Base-by-base conservation (phyloP, 2,797 vertebrate species). In the Avahi laniger region DNA sequence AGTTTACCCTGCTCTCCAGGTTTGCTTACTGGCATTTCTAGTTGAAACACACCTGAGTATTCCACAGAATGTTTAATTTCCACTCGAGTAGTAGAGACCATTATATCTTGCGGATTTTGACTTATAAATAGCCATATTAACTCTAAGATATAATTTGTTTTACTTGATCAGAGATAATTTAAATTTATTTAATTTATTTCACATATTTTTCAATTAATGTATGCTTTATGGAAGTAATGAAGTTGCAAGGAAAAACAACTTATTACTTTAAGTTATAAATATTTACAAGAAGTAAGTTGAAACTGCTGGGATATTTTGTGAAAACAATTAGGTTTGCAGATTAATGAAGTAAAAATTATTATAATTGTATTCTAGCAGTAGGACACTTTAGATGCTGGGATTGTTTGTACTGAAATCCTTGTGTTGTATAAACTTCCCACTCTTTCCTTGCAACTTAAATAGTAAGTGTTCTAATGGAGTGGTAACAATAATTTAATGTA, bases 291-390 rank as follows among this genome's bases (percentile, higher is more conserved):
- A 50, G 33, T 38, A 57, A 65, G 26, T 83, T 92, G 59, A 95
- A 94, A 93, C 67, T 97, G 72, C 54, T 92, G 41, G 48, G n/a
- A 72, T 96, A 94, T 91, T 94, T 96, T 96, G 26, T 94, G 30
- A 82, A 89, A 93, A 93, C 96, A 94, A 97, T 97, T 96, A 78
- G 26, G 20, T 91, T 95, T 93, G 61, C 57, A 95, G 81, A 96
- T 97, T 95, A 97, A 95, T 84, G 81, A 85, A 84, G 82, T 96
- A 96, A 97, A 95, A 92, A 92, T 88, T 93, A 85, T 94, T 86
- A 38, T 95, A 92, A 92, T 94, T 94, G 26, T 93, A 38, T 91
- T 95, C 33, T 86, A 93, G 48, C 94, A 93, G 88, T 92, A 81
- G 81, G 82, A 38, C 15, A 63, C 41, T 80, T 35, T 30, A 91